Evolutionary conservation across 2,797 vertebrate species (phyloP).

Genomic region (Sandelia bainsii): DNA sequence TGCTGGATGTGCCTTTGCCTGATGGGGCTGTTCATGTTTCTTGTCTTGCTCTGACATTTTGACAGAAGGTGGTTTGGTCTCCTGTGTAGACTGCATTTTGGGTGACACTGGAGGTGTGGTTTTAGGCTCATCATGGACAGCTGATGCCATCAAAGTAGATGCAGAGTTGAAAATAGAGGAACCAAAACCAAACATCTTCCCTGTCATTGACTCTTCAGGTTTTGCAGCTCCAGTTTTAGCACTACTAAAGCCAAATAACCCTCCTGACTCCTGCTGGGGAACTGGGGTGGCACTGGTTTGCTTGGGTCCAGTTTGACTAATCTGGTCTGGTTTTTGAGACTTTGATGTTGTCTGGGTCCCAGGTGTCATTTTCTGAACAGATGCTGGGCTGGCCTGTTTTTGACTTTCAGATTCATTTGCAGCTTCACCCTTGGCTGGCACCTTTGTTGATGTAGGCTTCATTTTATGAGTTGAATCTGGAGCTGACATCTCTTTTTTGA

Average conservation of each 20-base stretch:
- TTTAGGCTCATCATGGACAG: slow-evolving; percentile 81
- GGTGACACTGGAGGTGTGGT: slow-evolving; percentile 80
- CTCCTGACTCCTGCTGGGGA: slow-evolving; percentile 62
- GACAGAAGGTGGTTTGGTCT: slow-evolving; percentile 50
- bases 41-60: slow-evolving; percentile 65
- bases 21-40: slow-evolving; percentile 61
- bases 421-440: slow-evolving; percentile 75
- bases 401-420: slow-evolving; percentile 70
- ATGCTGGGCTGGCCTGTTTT: slow-evolving; percentile 59
- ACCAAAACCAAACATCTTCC: slow-evolving; percentile 95
- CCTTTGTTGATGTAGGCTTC: slow-evolving; percentile 46
- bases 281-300: slow-evolving; percentile 63
- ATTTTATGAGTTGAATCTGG: slow-evolving; percentile 67
- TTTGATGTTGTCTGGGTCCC: slow-evolving; percentile 74
- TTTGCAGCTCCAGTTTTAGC: slow-evolving; percentile 86
- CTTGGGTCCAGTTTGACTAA: slow-evolving; percentile 62
- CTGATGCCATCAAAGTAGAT: slow-evolving; percentile 91
- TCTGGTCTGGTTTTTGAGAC: slow-evolving; percentile 67
- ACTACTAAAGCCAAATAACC: slow-evolving; percentile 70
- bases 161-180: slow-evolving; percentile 95
- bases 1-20: slow-evolving; percentile 42
- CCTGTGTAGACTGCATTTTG: slow-evolving; percentile 77
- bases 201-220: slow-evolving; percentile 90
- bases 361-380: slow-evolving; percentile 72
- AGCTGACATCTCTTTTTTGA: slow-evolving; percentile 63